phyloP scores from a whole-genome alignment of 2,113 vertebrate genomes.

The human (Homo sapiens) region DNA sequence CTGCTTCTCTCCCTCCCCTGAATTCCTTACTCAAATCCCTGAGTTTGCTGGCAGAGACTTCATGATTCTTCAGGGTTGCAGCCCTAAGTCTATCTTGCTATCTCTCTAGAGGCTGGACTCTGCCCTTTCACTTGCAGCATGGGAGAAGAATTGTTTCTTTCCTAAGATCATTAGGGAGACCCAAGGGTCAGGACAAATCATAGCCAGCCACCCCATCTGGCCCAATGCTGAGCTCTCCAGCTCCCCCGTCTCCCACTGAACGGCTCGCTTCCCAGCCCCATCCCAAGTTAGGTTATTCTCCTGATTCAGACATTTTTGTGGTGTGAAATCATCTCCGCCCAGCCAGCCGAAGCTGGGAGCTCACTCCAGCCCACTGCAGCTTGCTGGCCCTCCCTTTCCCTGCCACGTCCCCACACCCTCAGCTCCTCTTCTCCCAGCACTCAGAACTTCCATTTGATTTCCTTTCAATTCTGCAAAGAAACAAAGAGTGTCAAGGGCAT shows the following conservation, averaged over 20 bases:
- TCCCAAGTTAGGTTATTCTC: constrained; percentile 56
- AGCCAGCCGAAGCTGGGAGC: constrained; percentile 48
- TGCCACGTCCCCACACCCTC: constrained; percentile 66
- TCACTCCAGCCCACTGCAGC: background rate
- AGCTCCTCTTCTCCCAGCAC: background rate
- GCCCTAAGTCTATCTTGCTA: background rate
- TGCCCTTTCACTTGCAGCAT: background rate
- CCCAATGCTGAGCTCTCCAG: background rate
- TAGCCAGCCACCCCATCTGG: background rate
- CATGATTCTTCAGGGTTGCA: background rate
- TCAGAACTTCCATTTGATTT: constrained; percentile 44
- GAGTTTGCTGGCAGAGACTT: background rate
- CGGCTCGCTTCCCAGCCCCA: background rate
- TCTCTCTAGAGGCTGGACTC: background rate
- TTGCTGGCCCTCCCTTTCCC: constrained; percentile 6
- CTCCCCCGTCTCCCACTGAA: background rate
- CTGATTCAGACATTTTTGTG: constrained; percentile 78
- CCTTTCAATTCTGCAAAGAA: constrained; percentile 28
- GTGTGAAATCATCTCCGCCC: constrained; percentile 72
- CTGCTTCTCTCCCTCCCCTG: background rate
- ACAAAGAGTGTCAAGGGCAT: background rate
- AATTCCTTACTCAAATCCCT: background rate
- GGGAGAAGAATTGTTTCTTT: background rate
- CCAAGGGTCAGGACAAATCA: background rate
- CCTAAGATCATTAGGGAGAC: background rate